Conservation (phyloP, 2,113 vertebrate genomes). For the Alexandromys fortis region DNA sequence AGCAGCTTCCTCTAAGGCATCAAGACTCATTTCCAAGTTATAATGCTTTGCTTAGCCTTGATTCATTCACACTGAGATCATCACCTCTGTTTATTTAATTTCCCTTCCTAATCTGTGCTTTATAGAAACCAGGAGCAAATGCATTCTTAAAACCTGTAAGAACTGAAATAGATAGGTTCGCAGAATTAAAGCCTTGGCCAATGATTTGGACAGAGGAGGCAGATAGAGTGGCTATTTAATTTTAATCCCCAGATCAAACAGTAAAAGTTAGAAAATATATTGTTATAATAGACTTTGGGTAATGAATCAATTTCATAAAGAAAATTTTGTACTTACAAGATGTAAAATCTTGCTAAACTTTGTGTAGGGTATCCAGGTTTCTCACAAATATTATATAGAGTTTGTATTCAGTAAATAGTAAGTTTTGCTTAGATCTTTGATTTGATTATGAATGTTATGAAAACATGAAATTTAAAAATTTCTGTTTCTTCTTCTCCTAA, state of each 20-base stretch:
- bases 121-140: not conserved
- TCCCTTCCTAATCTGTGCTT: conserved; percentile 10
- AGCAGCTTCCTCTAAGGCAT: not conserved
- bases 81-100: not conserved
- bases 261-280: not conserved
- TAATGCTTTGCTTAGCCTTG: not conserved
- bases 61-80: not conserved
- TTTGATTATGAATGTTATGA: not conserved
- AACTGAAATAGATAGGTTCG: not conserved
- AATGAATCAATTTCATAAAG: not conserved
- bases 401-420: not conserved
- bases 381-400: not conserved
- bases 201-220: not conserved
- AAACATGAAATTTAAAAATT: not conserved
- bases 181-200: not conserved
- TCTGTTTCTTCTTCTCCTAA: not conserved
- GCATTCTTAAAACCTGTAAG: conserved; percentile 46
- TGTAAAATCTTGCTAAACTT: not conserved
- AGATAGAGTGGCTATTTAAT: not conserved
- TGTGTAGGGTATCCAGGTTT: not conserved
- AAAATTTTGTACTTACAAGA: not conserved
- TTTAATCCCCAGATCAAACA: conserved; percentile 28
- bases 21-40: not conserved
- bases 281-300: accelerated
- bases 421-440: not conserved